Evolutionary conservation across 2,113 vertebrate genomes (phyloP).

Genomic region (Lagopus muta): DNA sequence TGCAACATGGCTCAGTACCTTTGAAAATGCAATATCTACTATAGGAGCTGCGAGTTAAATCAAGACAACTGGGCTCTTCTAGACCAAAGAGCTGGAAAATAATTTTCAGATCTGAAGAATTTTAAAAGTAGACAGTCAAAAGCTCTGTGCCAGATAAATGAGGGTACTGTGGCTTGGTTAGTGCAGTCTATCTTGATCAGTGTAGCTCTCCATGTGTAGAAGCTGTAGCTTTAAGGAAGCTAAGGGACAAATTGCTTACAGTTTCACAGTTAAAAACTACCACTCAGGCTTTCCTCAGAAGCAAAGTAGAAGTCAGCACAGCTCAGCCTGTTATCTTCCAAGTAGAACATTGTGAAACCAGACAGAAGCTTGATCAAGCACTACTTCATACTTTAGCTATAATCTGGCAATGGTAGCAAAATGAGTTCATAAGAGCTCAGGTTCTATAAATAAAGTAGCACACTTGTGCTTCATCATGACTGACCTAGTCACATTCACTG

Average conservation of each 20-base stretch:
- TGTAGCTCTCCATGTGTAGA: neutral
- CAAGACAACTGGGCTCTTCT: neutral
- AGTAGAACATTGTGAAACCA: neutral
- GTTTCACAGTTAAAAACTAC: neutral
- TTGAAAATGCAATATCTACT: neutral
- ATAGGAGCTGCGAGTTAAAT: neutral
- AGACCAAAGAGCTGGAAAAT: neutral
- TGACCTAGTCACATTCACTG: neutral
- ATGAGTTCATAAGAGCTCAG: neutral
- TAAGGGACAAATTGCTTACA: neutral
- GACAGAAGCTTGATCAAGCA: neutral
- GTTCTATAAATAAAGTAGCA: neutral
- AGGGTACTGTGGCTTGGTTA: neutral
- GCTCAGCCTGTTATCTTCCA: neutral
- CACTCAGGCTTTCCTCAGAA: neutral
- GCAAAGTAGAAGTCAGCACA: neutral
- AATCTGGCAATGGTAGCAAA: neutral
- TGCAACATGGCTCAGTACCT: neutral
- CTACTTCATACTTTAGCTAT: neutral
- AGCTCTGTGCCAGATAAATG: neutral
- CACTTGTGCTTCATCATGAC: neutral
- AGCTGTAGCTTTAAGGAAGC: neutral
- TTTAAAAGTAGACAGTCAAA: neutral
- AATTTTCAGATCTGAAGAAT: conserved; percentile 24
- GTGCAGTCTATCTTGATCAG: neutral